Percentiles rank a stretch among this genome's conserved stretches.
Evolutionary conservation across 1,140 invertebrate species (phyloP).

Genomic region (Aphidius gifuensis): DNA sequence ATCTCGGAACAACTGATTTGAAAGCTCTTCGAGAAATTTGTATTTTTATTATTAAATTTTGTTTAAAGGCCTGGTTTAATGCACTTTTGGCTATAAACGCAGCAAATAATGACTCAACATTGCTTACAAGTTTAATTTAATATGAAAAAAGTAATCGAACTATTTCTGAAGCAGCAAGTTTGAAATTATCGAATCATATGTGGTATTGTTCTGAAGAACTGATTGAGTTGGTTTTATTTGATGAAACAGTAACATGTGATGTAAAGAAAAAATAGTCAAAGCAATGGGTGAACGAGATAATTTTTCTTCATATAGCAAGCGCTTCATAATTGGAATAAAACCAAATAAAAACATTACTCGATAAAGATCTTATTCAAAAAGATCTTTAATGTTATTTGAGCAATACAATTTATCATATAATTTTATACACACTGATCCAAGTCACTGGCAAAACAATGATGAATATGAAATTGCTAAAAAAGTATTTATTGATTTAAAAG

Average conservation of each 20-base stretch:
- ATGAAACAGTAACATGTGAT: slow-evolving; percentile 27
- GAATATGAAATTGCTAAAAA: too few relatives aligned
- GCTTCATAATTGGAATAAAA: slow-evolving; percentile 27
- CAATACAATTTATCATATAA: background rate
- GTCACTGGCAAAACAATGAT: background rate
- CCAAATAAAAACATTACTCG: slow-evolving; percentile 1
- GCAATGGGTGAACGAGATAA: background rate
- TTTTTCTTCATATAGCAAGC: slow-evolving; percentile 10
- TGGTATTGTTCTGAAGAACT: slow-evolving; percentile 35
- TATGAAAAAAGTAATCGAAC: slow-evolving; percentile 25
- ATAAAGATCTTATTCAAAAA: slow-evolving; percentile 14
- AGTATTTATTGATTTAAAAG: too few relatives aligned
- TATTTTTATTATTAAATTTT: slow-evolving; percentile 24
- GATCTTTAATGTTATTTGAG: slow-evolving; percentile 2
- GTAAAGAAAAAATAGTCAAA: slow-evolving; percentile 27
- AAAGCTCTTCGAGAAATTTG: slow-evolving; percentile 20
- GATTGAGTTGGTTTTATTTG: slow-evolving; percentile 35
- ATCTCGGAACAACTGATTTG: slow-evolving; percentile 16
- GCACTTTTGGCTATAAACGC: slow-evolving; percentile 22
- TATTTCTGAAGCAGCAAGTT: slow-evolving; percentile 24
- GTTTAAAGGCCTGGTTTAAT: slow-evolving; percentile 23
- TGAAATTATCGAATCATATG: slow-evolving; percentile 33
- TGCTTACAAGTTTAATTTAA: slow-evolving; percentile 15
- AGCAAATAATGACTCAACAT: slow-evolving; percentile 19
- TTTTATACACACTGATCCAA: background rate